Evolutionary conservation across 2,888 invertebrate genomes (phyloP), one percentile per base, ranked within the genome.

Genomic region (Phortica okadai): DNA sequence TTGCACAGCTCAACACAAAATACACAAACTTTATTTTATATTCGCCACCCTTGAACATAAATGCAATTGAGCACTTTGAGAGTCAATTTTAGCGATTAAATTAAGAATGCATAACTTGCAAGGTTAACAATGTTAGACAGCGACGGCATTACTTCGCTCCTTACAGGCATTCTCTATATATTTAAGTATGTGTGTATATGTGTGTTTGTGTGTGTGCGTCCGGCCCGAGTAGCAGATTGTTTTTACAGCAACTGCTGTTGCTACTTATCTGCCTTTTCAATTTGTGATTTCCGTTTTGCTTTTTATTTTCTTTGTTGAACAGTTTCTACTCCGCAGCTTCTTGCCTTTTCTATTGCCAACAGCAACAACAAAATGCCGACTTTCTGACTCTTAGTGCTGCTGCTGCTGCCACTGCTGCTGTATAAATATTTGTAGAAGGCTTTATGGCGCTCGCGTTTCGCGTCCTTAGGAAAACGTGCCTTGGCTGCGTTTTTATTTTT

Each of bases 21-120:
- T 64, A 14, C 33, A 14, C 64, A 21, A 64, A 64, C 64, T 64
- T 67, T 67, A 64, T 64, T 41, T 33, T 6, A 25, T 41, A 10
- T 64, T 6, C 1, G 64, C 21, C 25, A 25, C 21, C 14, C 14
- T 64, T 6, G 10, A 50, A 16, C 58, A 16, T 74, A 66, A 74
- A 54, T 56, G 56, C 66, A 58, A 58, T 70, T 70, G 75, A 79
- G 81, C 86, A 82, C 80, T 82, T 84, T 79, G 86, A 87, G 88
- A 85, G 85, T 85, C 85, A 85, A 85, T 85, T 85, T 83, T 82
- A 85, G 86, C 85, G 88, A 85, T 85, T 85, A 85, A 85, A 85
- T 85, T 85, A 85, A 88, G 87, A 85, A 85, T 85, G 85, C 85
- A 85, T 85, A 85, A 88, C 85, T 88, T 88, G 83, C 82, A 77